Percentiles rank a stretch among this genome's conserved stretches.
Evolutionary conservation across 2,888 invertebrate genomes (phyloP).

Genomic region (Morinoia aosen): DNA sequence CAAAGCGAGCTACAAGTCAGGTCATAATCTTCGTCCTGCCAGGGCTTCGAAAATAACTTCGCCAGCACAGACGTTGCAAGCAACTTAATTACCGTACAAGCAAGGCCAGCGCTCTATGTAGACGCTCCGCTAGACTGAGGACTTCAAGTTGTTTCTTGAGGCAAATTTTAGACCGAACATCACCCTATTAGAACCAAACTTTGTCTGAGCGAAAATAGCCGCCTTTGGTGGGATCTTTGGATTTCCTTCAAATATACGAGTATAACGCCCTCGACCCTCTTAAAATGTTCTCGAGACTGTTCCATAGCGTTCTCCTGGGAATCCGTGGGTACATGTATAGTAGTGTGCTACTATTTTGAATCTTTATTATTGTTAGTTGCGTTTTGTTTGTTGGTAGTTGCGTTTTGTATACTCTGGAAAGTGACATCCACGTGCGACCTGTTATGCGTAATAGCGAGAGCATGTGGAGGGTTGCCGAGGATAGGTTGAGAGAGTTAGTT

Average conservation of each 20-base stretch:
- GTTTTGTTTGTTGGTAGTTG: too few species aligned
- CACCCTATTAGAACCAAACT: neutral
- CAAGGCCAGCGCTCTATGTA: neutral
- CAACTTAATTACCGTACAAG: neutral
- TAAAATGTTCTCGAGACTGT: too few species aligned
- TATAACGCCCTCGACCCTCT: neutral
- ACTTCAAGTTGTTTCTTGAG: neutral
- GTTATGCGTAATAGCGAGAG: too few species aligned
- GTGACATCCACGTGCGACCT: too few species aligned
- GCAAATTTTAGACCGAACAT: neutral
- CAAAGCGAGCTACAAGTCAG: neutral
- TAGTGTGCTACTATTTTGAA: too few species aligned
- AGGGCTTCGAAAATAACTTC: neutral
- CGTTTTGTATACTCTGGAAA: too few species aligned
- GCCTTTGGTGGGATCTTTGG: neutral
- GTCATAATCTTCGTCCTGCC: slow-evolving; percentile 10
- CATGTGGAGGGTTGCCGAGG: too few species aligned
- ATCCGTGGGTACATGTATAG: too few species aligned
- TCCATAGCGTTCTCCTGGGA: too few species aligned
- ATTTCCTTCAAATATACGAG: neutral
- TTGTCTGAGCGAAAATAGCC: neutral
- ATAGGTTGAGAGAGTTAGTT: too few species aligned
- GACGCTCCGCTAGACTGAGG: neutral
- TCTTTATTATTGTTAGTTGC: too few species aligned
- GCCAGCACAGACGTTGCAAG: neutral